A percentile compares a stretch with the other conserved stretches of the same genome.
Conservation (phyloP, 2,113 vertebrate genomes). For the Varanus komodoensis region DNA sequence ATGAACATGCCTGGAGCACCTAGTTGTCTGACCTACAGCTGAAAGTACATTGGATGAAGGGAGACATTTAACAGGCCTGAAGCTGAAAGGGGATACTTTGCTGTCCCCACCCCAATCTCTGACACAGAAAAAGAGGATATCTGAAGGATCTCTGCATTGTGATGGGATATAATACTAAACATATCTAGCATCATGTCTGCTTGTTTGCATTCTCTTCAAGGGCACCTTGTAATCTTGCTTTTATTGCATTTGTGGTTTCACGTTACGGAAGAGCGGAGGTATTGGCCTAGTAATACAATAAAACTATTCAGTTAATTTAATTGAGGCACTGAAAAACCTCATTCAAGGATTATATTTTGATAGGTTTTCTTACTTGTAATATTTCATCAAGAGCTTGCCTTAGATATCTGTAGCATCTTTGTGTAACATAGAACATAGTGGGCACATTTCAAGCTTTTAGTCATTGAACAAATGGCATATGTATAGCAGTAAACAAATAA, state of each 20-base stretch:
- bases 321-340: not conserved
- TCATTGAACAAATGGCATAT: not conserved
- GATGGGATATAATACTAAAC: not conserved
- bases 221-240: slow-evolving; percentile 20
- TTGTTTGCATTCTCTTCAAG: slow-evolving; percentile 16
- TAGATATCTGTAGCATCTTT: not conserved
- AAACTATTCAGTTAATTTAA: not conserved
- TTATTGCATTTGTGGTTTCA: slow-evolving; percentile 11
- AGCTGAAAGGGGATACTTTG: not conserved
- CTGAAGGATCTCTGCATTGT: slow-evolving; percentile 20
- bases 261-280: not conserved
- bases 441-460: not conserved
- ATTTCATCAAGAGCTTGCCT: not conserved
- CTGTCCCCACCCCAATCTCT: no score
- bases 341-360: not conserved
- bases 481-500: not conserved
- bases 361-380: slow-evolving; percentile 6
- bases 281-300: not conserved
- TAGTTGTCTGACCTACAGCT: not conserved
- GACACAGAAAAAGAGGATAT: not conserved
- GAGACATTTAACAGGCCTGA: not conserved
- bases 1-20: not conserved
- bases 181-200: not conserved
- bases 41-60: not conserved
- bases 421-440: not conserved